These are phyloP conservation scores for Aphelenchoides fujianensis DNA, from an alignment of 1,140 invertebrate genomes.

Conservation along the genomic window DNA sequence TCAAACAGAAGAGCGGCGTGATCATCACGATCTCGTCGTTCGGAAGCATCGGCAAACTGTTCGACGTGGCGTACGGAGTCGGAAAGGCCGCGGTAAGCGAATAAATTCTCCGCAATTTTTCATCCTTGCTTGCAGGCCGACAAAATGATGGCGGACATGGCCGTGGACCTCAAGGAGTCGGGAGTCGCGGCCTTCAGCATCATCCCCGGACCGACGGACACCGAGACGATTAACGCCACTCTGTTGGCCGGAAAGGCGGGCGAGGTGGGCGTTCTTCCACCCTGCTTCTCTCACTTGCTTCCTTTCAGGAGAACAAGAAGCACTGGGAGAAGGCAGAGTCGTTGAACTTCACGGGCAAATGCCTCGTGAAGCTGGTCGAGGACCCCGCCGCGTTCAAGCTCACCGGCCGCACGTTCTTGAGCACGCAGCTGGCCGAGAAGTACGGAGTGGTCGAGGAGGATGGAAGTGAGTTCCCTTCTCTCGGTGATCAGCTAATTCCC, in stretches of 20 bases:
- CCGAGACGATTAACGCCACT: no score
- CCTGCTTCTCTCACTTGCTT: no score
- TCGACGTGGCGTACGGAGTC: conserved; percentile 63
- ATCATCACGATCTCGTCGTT: conserved; percentile 64
- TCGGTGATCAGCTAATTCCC: not conserved
- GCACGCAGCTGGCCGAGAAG: conserved; percentile 21
- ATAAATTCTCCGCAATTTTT: no score
- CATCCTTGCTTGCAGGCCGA: no score
- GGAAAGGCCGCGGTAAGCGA: conserved; percentile 63
- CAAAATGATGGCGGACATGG: not conserved
- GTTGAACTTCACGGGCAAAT: conserved; percentile 32
- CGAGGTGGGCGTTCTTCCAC: no score
- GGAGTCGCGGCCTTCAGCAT: conserved; percentile 15
- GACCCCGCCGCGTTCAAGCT: conserved; percentile 17
- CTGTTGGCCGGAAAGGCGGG: no score
- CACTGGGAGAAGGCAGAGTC: conserved; percentile 25
- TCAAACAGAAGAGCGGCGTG: conserved; percentile 47
- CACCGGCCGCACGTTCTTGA: conserved; percentile 22
- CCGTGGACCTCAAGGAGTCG: conserved; percentile 22
- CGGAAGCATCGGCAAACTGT: conserved; percentile 63
- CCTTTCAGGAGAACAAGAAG: no score
- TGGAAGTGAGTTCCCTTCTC: conserved; percentile 12
- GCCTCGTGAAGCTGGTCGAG: conserved; percentile 15
- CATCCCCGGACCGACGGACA: not conserved
- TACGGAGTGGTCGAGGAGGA: conserved; percentile 23